These are phyloP conservation scores for Folsomia candida DNA, from an alignment of 2,888 invertebrate genomes.

Conservation along the genomic window DNA sequence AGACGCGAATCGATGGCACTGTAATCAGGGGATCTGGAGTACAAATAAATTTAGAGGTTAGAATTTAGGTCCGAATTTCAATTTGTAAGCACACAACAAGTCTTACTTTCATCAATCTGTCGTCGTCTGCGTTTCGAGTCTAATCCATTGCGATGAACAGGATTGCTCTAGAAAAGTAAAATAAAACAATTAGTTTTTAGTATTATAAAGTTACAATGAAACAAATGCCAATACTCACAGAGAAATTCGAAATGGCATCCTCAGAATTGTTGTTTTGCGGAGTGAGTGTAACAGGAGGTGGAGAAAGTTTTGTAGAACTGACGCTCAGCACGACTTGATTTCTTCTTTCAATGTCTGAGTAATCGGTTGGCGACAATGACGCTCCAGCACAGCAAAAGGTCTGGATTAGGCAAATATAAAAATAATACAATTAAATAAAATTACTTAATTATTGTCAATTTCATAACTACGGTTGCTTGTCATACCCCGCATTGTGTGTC, in stretches of 20 bases:
- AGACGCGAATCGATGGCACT: constrained; percentile 49
- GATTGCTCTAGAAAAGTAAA: constrained; percentile 23
- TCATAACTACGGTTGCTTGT: not conserved
- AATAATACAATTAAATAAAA: too few relatives aligned
- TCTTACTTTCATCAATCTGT: constrained; percentile 46
- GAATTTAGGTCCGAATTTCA: not conserved
- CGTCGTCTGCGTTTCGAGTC: constrained; percentile 45
- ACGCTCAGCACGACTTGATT: constrained; percentile 38
- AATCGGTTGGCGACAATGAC: constrained; percentile 39
- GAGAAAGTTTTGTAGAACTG: not conserved
- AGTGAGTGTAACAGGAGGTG: not conserved
- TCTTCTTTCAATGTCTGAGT: constrained; percentile 44
- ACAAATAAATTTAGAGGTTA: constrained; percentile 31
- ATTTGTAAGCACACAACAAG: not conserved
- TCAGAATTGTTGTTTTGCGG: constrained; percentile 34
- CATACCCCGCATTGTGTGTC: constrained; percentile 45
- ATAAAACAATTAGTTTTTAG: not conserved
- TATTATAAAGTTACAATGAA: constrained; percentile 24
- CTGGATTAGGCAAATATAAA: constrained; percentile 28
- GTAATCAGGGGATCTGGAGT: constrained; percentile 52
- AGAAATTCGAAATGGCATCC: constrained; percentile 33
- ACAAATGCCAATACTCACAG: not conserved
- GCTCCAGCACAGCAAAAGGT: constrained; percentile 47
- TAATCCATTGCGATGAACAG: constrained; percentile 47
- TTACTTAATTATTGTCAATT: not conserved